Evolutionary conservation across 2,888 invertebrate genomes (phyloP), one percentile per base, ranked within the genome.

Genomic region (Glyphotaelius pellucidus): DNA sequence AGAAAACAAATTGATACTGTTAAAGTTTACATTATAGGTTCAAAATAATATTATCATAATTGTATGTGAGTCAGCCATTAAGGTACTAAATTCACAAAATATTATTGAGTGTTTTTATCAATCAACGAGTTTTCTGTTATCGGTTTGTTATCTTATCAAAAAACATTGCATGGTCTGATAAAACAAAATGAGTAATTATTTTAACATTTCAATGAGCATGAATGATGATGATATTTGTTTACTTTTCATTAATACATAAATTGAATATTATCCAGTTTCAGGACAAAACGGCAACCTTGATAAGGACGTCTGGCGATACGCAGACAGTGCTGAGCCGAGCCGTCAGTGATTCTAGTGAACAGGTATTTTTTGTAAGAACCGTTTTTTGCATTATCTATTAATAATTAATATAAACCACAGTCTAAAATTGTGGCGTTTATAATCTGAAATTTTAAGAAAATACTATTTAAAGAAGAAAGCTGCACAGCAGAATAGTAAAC

Each of bases 231-330:
- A 67, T 67, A 67, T n/a, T 67, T 67, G 25, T 67, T 67, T 67
- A 67, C n/a, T 67, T 67, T 67, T 67, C 67, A 67, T 67, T 67
- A 67, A 67, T 25, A 67, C 81, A 31, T 35, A 31, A n/a, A 81
- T 84, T 79, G n/a, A 89, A 19, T 80, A 31, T n/a, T 81, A 90
- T 93, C 94, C 87, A 96, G 96, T 95, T 96, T 93, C 95, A 96
- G 92, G 95, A 95, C 35, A 93, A 93, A 91, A 92, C 92, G 30
- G 90, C 91, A 12, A 92, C 91, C 25, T 87, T 93, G 31, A 80
- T 92, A 42, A 92, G 92, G 87, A 91, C 89, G 19, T 89, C 92
- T 7, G 90, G 89, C 38, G 93, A 92, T 25, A 90, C 90, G 32
- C 90, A 91, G 84, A 85, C 93, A 12, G 89, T 93, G n/a, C 42